Evolutionary conservation across 1,140 invertebrate species (phyloP).

Genomic region (Zaprionus ornatus): DNA sequence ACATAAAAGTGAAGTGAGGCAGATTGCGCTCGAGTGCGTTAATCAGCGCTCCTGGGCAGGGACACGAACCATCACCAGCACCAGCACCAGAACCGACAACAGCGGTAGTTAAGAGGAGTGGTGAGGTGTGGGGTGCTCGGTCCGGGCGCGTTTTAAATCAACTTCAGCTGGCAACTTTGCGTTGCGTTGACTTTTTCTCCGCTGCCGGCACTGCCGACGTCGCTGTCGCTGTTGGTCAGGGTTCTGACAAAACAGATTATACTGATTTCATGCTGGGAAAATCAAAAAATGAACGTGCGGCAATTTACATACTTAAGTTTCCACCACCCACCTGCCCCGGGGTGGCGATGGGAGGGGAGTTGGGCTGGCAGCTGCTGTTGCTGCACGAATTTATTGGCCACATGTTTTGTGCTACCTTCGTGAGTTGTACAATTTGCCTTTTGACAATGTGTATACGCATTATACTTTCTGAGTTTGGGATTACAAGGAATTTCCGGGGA

Average conservation of each 20-base stretch:
- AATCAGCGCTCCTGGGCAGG: conserved; percentile 74
- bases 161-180: conserved; percentile 54
- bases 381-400: conserved; percentile 72
- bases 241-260: conserved; percentile 70
- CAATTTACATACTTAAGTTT: conserved; percentile 82
- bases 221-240: conserved; percentile 36
- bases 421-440: conserved; percentile 74
- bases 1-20: conserved; percentile 80
- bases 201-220: conserved; percentile 4
- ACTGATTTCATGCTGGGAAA: conserved; percentile 80
- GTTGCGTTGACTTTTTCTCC: conserved; percentile 62
- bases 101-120: background rate
- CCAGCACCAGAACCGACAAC: background rate
- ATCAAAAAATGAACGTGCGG: conserved; percentile 81
- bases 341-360: background rate
- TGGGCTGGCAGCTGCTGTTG: background rate
- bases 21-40: conserved; percentile 81
- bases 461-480: conserved; percentile 57
- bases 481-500: conserved; percentile 80
- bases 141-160: conserved; percentile 48
- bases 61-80: conserved; percentile 27
- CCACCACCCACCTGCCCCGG: conserved; percentile 3
- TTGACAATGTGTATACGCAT: conserved; percentile 50
- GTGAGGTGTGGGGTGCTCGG: background rate
- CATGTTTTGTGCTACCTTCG: conserved; percentile 78